These are phyloP conservation scores for Camelus bactrianus DNA, from an alignment of 2,113 vertebrate genomes.

Conservation along the genomic window DNA sequence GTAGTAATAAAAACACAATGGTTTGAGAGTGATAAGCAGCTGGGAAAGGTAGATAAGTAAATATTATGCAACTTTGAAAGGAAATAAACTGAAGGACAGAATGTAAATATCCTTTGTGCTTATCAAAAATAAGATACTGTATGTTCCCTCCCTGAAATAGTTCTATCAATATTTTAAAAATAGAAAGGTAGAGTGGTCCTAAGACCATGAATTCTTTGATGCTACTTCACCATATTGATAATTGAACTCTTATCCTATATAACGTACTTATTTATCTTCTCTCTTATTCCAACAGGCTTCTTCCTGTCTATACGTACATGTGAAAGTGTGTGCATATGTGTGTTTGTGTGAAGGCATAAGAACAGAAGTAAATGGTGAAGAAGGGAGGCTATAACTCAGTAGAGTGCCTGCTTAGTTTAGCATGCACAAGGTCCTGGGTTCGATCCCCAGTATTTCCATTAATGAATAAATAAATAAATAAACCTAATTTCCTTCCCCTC, in stretches of 20 bases:
- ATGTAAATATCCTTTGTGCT: slow-evolving; percentile 35
- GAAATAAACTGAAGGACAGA: slow-evolving; percentile 39
- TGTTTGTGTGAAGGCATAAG: background rate
- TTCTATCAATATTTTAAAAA: slow-evolving; percentile 42
- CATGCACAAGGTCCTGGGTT: no score
- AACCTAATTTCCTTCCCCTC: no score
- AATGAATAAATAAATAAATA: no score
- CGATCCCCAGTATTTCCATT: no score
- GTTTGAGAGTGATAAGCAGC: background rate
- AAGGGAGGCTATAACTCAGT: no score
- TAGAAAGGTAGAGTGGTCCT: background rate
- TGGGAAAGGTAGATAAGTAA: slow-evolving; percentile 34
- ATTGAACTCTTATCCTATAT: background rate
- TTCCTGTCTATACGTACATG: background rate
- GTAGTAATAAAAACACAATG: background rate
- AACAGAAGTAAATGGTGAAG: background rate
- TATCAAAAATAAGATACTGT: slow-evolving; percentile 40
- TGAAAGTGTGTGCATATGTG: background rate
- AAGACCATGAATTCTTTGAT: background rate
- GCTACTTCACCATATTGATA: background rate
- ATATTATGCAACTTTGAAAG: background rate
- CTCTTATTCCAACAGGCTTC: background rate
- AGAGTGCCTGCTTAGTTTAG: no score
- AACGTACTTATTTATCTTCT: background rate
- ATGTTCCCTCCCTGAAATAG: slow-evolving; percentile 19